Percentiles rank a stretch among this genome's conserved stretches.
Conservation (phyloP, 2,888 invertebrate species). For the Papilio elwesi region DNA sequence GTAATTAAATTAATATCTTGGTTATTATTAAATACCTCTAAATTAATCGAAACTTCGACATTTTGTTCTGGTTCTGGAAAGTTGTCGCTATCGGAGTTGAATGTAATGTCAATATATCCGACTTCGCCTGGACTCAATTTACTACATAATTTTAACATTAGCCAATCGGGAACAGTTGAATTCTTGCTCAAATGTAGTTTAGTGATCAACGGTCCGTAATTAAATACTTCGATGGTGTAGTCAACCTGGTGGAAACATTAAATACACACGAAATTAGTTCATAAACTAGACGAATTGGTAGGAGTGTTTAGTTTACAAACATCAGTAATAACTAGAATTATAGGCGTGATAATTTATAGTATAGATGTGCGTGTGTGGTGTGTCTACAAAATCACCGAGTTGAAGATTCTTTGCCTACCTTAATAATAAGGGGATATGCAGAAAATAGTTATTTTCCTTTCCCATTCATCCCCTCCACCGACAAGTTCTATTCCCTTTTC, state of each 20-base stretch:
- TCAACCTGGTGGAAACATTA: conserved; percentile 60
- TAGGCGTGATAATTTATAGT: too few relatives aligned
- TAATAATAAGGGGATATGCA: too few relatives aligned
- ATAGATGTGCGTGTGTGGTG: too few relatives aligned
- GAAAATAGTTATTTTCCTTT: too few relatives aligned
- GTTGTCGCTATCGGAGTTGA: conserved; percentile 75
- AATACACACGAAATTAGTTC: not conserved
- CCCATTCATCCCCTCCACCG: too few relatives aligned
- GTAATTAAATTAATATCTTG: too few relatives aligned
- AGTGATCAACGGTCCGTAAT: conserved; percentile 82
- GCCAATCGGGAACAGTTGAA: conserved; percentile 63
- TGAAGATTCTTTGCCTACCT: too few relatives aligned
- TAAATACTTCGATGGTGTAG: conserved; percentile 75
- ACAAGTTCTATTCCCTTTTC: too few relatives aligned
- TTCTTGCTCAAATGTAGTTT: conserved; percentile 74
- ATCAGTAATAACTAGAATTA: too few relatives aligned
- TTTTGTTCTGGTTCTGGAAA: conserved; percentile 74
- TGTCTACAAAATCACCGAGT: too few relatives aligned
- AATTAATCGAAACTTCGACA: conserved; percentile 70
- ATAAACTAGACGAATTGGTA: too few relatives aligned
- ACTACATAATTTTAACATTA: conserved; percentile 67
- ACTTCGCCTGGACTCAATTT: conserved; percentile 77
- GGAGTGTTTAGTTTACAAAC: not conserved
- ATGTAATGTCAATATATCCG: conserved; percentile 77
- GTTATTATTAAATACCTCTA: conserved; percentile 68